Evolutionary conservation across 2,888 invertebrate genomes (phyloP).

Genomic region (Halictus ligatus): DNA sequence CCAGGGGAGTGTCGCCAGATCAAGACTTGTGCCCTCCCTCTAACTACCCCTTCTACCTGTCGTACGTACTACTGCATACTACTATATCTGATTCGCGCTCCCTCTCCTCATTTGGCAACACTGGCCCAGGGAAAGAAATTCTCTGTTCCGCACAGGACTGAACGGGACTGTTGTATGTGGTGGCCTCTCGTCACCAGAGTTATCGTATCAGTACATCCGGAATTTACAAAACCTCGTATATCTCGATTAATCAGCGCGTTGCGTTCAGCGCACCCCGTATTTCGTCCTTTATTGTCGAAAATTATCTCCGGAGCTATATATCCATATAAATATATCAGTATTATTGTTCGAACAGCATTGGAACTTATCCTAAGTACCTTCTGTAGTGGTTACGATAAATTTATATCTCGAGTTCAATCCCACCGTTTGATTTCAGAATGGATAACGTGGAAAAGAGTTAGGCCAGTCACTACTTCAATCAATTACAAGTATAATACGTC

Average conservation of each 20-base stretch:
- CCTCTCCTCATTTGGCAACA: no score
- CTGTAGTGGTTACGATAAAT: constrained; percentile 70
- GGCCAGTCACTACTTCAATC: constrained; percentile 83
- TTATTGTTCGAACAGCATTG: constrained; percentile 85
- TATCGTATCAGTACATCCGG: neutral
- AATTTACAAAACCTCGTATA: neutral
- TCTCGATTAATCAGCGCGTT: neutral
- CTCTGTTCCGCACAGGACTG: no score
- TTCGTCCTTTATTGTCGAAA: constrained; percentile 76
- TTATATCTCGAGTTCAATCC: constrained; percentile 51
- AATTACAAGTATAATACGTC: constrained; percentile 71
- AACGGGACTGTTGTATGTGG: no score
- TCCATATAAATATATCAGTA: constrained; percentile 81
- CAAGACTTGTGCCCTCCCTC: no score
- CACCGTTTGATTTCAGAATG: constrained; percentile 51
- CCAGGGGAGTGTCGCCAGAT: no score
- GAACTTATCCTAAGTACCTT: constrained; percentile 81
- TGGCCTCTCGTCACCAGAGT: neutral
- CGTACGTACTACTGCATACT: no score
- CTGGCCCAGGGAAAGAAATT: no score
- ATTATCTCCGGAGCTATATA: constrained; percentile 76
- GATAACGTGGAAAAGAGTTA: constrained; percentile 78
- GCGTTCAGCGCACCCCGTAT: constrained; percentile 50
- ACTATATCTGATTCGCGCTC: no score
- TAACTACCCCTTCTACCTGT: no score